phyloP scores from a whole-genome alignment of 2,888 invertebrate genomes.

The Lithophane socia region DNA sequence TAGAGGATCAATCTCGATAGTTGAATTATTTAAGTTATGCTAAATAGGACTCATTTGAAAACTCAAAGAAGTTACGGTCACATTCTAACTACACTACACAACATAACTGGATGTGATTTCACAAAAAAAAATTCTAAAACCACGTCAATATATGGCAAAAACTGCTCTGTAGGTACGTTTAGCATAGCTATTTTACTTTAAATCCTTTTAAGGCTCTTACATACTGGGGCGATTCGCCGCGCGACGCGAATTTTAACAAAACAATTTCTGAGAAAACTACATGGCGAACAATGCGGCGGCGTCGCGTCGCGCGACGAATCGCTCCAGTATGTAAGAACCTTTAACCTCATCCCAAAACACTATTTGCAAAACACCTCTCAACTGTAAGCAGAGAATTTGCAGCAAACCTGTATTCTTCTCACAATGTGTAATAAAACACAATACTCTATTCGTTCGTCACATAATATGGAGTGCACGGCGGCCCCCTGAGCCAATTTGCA shows the following conservation, averaged over 20 bases:
- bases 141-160: neutral
- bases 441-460: constrained; percentile 70
- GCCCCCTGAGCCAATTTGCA: constrained; percentile 76
- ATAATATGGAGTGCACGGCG: constrained; percentile 74
- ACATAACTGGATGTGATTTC: neutral
- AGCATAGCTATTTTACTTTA: neutral
- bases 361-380: constrained; percentile 33
- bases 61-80: neutral
- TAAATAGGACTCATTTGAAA: neutral
- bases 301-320: too few relatives aligned
- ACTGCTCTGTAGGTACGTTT: neutral
- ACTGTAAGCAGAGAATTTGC: constrained; percentile 51
- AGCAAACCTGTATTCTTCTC: constrained; percentile 55
- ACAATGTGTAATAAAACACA: constrained; percentile 65
- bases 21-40: neutral
- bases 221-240: too few relatives aligned
- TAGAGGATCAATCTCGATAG: neutral
- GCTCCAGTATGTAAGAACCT: too few relatives aligned
- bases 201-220: too few relatives aligned
- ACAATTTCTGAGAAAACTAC: too few relatives aligned
- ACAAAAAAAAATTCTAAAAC: neutral
- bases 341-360: constrained; percentile 22
- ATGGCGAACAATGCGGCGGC: too few relatives aligned
- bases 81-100: too few relatives aligned
- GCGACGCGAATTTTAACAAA: too few relatives aligned